Evolutionary conservation across 2,113 vertebrate species (phyloP).

Genomic region (Bagarius yarrelli): DNA sequence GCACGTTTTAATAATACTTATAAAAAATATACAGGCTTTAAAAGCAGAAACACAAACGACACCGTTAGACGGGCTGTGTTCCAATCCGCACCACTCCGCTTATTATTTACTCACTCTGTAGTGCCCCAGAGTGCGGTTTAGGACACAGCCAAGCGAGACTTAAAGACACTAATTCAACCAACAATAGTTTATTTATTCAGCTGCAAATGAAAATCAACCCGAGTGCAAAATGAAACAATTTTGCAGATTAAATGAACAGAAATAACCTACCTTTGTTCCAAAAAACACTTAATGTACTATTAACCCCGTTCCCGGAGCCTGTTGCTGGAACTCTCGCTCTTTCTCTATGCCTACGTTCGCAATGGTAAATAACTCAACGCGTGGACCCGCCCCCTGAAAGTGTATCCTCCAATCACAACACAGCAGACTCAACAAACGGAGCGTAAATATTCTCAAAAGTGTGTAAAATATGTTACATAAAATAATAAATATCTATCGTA

Average conservation of each 20-base stretch:
- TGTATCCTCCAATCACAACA: slow-evolving; percentile 11
- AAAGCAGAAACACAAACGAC: background rate
- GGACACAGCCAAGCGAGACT: background rate
- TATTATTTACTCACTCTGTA: background rate
- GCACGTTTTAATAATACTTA: background rate
- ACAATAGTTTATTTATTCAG: background rate
- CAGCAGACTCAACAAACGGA: background rate
- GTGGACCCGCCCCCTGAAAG: background rate
- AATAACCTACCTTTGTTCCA: slow-evolving; percentile 2
- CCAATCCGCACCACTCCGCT: background rate
- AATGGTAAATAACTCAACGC: background rate
- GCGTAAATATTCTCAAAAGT: background rate
- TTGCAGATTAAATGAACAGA: too few relatives aligned
- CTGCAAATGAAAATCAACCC: background rate
- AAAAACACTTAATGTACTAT: background rate
- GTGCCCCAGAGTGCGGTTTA: background rate
- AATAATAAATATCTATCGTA: background rate
- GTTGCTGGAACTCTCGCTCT: slow-evolving; percentile 17
- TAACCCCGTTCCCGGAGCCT: background rate
- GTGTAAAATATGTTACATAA: background rate
- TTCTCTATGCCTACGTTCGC: background rate
- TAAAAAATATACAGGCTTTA: background rate
- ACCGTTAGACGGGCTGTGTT: slow-evolving; percentile 2
- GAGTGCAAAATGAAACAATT: background rate
- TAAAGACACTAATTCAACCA: background rate